Evolutionary conservation across 2,113 vertebrate species (phyloP).

Genomic region (Psilopsiagon aymara): DNA sequence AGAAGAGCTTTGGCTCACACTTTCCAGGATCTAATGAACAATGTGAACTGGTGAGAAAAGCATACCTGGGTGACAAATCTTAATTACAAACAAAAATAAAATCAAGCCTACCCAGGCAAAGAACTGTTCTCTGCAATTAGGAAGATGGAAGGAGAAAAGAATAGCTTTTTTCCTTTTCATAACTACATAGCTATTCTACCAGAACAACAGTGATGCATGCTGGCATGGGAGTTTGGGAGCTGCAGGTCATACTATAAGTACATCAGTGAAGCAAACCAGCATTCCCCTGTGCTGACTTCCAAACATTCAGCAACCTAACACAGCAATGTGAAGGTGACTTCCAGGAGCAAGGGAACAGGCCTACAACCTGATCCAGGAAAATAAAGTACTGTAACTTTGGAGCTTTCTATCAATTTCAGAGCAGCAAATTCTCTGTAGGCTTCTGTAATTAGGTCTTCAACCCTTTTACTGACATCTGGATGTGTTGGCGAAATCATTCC

Average conservation of each 20-base stretch:
- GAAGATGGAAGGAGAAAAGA: not conserved
- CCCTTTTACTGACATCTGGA: not conserved
- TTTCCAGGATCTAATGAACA: not conserved
- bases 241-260: not conserved
- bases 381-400: not conserved
- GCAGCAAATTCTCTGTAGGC: not conserved
- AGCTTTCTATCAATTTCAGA: not conserved
- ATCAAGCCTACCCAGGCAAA: not conserved
- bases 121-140: not conserved
- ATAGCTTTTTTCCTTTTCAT: not conserved
- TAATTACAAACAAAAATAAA: not conserved
- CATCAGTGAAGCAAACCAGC: not conserved
- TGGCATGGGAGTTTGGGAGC: not conserved
- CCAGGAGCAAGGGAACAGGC: not conserved
- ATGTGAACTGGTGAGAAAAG: not conserved
- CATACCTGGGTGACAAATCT: not conserved
- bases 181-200: not conserved
- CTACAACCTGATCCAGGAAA: not conserved
- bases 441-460: not conserved
- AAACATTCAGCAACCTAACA: not conserved
- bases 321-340: not conserved
- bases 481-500: not conserved
- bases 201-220: not conserved
- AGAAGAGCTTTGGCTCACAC: not conserved
- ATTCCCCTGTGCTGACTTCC: not conserved